phyloP scores from a whole-genome alignment of 1,140 invertebrate species.

The Philotrypesis tridentata region DNA sequence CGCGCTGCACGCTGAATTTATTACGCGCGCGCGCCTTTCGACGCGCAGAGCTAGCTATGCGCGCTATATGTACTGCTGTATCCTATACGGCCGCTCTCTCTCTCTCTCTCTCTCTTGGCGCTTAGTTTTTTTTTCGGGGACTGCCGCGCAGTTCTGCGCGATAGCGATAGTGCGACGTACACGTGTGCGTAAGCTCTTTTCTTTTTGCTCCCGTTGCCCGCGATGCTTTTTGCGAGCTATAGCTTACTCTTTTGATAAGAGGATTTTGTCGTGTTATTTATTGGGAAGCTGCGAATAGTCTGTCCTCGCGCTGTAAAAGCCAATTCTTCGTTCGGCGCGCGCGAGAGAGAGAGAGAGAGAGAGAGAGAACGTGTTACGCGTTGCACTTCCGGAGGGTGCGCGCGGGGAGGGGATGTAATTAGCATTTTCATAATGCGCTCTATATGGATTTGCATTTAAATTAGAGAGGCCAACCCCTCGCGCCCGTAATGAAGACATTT shows the following conservation, averaged over 20 bases:
- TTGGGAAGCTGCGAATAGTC: neutral
- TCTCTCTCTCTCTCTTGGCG: no score
- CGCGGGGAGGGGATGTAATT: neutral
- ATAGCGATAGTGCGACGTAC: constrained; percentile 3
- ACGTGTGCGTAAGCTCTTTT: neutral
- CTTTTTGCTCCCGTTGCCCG: no score
- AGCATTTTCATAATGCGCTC: neutral
- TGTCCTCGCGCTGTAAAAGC: neutral
- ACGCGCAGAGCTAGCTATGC: neutral
- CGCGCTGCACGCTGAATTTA: constrained; percentile 8
- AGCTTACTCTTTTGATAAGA: neutral
- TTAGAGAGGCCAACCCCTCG: neutral
- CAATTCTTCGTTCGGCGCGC: neutral
- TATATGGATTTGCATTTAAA: neutral
- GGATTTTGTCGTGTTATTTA: neutral
- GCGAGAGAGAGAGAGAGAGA: no score
- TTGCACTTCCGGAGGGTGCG: no score
- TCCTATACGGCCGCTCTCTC: no score
- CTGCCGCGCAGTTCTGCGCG: neutral
- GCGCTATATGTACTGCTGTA: no score
- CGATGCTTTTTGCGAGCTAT: neutral
- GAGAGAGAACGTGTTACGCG: no score
- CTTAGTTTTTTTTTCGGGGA: neutral
- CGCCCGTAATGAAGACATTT: neutral
- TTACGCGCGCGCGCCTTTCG: constrained; percentile 20